phyloP scores from a whole-genome alignment of 2,888 invertebrate species.

The Cryptocephalus moraei region DNA sequence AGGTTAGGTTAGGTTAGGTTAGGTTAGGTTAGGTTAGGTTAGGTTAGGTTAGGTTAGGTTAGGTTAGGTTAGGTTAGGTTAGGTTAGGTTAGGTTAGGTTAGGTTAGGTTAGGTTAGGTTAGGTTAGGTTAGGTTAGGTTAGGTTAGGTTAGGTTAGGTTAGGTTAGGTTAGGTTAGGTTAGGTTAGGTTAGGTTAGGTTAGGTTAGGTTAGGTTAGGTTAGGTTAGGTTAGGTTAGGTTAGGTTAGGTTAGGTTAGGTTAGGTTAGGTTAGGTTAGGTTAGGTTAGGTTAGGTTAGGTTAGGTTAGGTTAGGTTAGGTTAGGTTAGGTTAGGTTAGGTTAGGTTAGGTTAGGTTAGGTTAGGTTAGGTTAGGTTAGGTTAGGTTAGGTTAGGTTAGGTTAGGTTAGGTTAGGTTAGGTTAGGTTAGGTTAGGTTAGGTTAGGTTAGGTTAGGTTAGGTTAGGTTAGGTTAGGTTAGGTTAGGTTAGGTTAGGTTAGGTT shows the following conservation, averaged over 20 bases:
- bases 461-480: constrained; percentile 7
- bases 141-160: constrained; percentile 14
- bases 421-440: constrained; percentile 6
- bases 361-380: constrained; percentile 6
- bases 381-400: constrained; percentile 9
- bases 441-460: constrained; percentile 4
- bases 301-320: constrained; percentile 7
- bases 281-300: constrained; percentile 6
- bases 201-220: constrained; percentile 7
- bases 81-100: constrained; percentile 14
- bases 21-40: constrained; percentile 11
- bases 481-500: constrained; percentile 5
- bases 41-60: constrained; percentile 12
- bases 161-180: constrained; percentile 14
- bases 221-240: constrained; percentile 7
- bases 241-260: constrained; percentile 6
- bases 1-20: constrained; percentile 13
- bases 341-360: constrained; percentile 7
- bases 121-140: constrained; percentile 15
- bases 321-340: constrained; percentile 8
- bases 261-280: constrained; percentile 7
- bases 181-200: constrained; percentile 10
- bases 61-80: constrained; percentile 15
- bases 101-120: constrained; percentile 14
- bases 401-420: constrained; percentile 8